These are phyloP conservation scores for Alcedo quadribrachys DNA, from an alignment of 2,797 vertebrate species.

Conservation along the genomic window DNA sequence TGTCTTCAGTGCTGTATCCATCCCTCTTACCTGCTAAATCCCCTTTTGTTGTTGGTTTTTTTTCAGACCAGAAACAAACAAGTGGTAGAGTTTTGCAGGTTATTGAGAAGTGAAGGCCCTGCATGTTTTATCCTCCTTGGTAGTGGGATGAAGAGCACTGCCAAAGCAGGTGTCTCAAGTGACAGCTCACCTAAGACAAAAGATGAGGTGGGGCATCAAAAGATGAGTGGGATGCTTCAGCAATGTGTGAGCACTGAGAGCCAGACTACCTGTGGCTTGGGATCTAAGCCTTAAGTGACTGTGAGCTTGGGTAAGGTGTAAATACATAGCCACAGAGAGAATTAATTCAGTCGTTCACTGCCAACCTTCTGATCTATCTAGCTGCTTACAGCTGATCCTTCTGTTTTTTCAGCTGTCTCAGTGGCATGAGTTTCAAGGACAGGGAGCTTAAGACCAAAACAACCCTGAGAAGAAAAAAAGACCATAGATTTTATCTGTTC, in stretches of 20 bases:
- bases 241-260: rapidly evolving
- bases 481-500: conserved; percentile 27
- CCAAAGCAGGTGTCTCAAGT: not conserved
- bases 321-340: not conserved
- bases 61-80: not conserved
- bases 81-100: not conserved
- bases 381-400: conserved; percentile 30
- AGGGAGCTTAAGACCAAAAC: conserved; percentile 25
- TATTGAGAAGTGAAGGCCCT: not conserved
- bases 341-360: conserved; percentile 17
- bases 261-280: not conserved
- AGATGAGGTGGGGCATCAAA: not conserved
- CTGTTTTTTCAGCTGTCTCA: conserved; percentile 29
- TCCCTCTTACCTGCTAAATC: not conserved
- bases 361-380: conserved; percentile 11
- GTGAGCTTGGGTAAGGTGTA: conserved; percentile 8
- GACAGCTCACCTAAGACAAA: not conserved
- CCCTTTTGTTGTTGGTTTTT: not conserved
- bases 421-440: conserved; percentile 44
- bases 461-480: not conserved
- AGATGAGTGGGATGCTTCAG: not conserved
- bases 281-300: not conserved
- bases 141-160: not conserved
- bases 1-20: not conserved
- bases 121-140: no score